These are phyloP conservation scores for Torymus aiolomorphi DNA, from an alignment of 2,888 invertebrate species.

Conservation along the genomic window DNA sequence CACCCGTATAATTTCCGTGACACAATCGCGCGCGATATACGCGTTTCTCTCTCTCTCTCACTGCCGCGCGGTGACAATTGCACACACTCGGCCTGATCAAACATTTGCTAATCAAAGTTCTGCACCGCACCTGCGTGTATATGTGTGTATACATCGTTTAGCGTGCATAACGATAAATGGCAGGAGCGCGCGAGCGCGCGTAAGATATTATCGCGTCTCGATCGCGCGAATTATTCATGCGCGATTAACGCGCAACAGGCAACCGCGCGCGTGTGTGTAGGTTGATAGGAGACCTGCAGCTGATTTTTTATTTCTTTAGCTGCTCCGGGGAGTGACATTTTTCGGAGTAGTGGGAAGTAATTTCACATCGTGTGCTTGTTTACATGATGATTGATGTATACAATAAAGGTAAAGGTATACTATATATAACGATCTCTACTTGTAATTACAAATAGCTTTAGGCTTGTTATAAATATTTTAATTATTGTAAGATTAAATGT, in stretches of 20 bases:
- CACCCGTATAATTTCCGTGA: no score
- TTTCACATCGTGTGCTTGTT: no score
- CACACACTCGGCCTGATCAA: slow-evolving; percentile 24
- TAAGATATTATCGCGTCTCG: slow-evolving; percentile 36
- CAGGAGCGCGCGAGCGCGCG: background rate
- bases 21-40: background rate
- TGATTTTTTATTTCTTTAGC: background rate
- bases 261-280: background rate
- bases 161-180: slow-evolving; percentile 38
- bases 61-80: slow-evolving; percentile 22
- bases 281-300: background rate
- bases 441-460: no score
- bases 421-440: no score
- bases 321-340: background rate
- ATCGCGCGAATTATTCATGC: slow-evolving; percentile 42
- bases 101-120: slow-evolving; percentile 49
- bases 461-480: no score
- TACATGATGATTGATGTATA: no score
- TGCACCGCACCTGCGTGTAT: background rate
- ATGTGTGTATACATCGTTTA: slow-evolving; percentile 38
- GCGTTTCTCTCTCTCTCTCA: no score
- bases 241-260: slow-evolving; percentile 26
- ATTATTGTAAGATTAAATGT: no score
- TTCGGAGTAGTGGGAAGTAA: no score
- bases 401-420: no score